phyloP scores from a whole-genome alignment of 2,888 invertebrate genomes.

The Acholoe squamosa region DNA sequence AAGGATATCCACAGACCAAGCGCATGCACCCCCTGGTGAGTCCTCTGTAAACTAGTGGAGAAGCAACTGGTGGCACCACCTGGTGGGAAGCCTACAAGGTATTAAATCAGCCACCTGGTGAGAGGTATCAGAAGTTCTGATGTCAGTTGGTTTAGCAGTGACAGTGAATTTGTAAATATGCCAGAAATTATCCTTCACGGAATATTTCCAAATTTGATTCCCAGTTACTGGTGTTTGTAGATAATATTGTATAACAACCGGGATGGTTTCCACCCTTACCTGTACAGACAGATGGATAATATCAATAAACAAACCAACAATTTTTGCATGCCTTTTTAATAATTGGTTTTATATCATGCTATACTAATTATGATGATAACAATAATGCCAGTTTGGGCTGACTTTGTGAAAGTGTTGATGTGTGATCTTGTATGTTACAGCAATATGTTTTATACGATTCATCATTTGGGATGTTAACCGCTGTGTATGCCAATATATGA shows the following conservation, averaged over 20 bases:
- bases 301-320: neutral
- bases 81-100: neutral
- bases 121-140: neutral
- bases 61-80: neutral
- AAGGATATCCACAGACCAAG: neutral
- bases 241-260: neutral
- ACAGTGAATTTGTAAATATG: too few relatives aligned
- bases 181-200: neutral
- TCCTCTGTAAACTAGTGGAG: neutral
- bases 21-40: neutral
- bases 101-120: conserved; percentile 1
- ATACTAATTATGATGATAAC: too few relatives aligned
- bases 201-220: neutral
- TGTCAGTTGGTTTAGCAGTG: too few relatives aligned
- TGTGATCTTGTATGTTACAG: conserved; percentile 42
- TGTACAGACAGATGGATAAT: neutral
- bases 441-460: conserved; percentile 36
- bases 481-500: neutral
- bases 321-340: conserved; percentile 10
- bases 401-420: conserved; percentile 5
- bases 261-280: neutral
- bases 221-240: neutral
- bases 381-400: conserved; percentile 4
- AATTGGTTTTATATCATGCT: neutral
- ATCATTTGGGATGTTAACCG: neutral